A percentile compares a stretch with the other conserved stretches of the same genome.
These are phyloP conservation scores for Hoplodrina blanda DNA, from an alignment of 2,888 invertebrate species.

Conservation along the genomic window DNA sequence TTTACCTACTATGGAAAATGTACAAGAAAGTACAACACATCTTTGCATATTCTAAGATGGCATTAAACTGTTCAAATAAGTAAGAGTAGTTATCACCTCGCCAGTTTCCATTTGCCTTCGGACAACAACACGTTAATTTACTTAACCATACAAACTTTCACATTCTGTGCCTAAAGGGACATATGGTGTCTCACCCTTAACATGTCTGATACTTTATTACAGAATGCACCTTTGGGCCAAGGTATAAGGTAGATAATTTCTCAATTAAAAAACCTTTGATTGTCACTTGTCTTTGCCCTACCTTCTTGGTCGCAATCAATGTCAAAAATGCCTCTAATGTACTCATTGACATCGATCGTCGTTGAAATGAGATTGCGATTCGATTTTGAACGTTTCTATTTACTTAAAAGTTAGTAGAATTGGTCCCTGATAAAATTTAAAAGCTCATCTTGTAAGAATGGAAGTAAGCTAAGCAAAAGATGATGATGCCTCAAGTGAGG, in stretches of 20 bases:
- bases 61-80: slow-evolving; percentile 21
- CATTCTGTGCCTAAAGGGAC: slow-evolving; percentile 47
- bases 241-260: too few species aligned
- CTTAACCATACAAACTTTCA: slow-evolving; percentile 48
- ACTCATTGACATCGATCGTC: too few species aligned
- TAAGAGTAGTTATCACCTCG: slow-evolving; percentile 34
- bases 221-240: not conserved
- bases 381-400: too few species aligned
- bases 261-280: not conserved
- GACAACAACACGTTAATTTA: slow-evolving; percentile 49
- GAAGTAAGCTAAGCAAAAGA: slow-evolving; percentile 2
- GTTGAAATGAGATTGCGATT: too few species aligned
- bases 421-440: too few species aligned
- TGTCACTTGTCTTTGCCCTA: not conserved
- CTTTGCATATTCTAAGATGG: not conserved
- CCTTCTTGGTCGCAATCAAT: too few species aligned
- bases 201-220: not conserved
- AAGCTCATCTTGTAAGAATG: not conserved
- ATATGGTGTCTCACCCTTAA: not conserved
- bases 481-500: not conserved
- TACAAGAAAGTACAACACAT: not conserved
- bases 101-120: slow-evolving; percentile 42
- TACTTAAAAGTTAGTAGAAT: too few species aligned
- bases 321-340: too few species aligned
- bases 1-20: not conserved